Evolutionary conservation across 2,797 vertebrate genomes (phyloP).

Genomic region (Malacoraja senta): DNA sequence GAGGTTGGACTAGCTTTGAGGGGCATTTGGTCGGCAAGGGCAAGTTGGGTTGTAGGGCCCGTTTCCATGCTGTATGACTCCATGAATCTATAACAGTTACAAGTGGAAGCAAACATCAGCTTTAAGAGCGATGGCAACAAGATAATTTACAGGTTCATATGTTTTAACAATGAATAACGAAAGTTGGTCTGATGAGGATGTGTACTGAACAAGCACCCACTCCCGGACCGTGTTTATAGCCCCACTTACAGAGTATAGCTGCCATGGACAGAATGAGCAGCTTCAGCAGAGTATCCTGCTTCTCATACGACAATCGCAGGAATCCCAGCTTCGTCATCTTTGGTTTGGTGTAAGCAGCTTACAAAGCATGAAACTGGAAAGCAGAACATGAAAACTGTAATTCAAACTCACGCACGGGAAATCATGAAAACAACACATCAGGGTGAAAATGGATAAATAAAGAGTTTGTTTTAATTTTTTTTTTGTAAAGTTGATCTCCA

Average conservation of each 20-base stretch:
- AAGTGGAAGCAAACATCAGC: neutral
- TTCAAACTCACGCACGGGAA: neutral
- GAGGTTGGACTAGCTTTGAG: too few species aligned
- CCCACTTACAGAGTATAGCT: slow-evolving; percentile 85
- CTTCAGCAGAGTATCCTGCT: slow-evolving; percentile 97
- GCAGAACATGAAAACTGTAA: neutral
- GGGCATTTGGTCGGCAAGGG: too few species aligned
- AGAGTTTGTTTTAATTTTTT: neutral
- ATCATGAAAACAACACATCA: neutral
- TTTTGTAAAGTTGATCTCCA: neutral
- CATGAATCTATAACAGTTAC: neutral
- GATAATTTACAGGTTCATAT: neutral
- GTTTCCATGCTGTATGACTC: too few species aligned
- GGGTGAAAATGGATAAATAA: neutral
- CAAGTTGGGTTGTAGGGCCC: too few species aligned
- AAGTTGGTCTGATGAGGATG: neutral
- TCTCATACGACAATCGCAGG: slow-evolving; percentile 94
- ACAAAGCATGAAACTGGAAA: slow-evolving; percentile 10
- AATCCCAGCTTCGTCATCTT: slow-evolving; percentile 96
- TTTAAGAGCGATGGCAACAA: neutral
- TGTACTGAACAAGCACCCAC: neutral
- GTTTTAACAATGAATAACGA: neutral
- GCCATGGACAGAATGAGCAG: slow-evolving; percentile 98
- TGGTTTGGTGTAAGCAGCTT: slow-evolving; percentile 20
- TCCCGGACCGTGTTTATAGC: neutral